Evolutionary conservation across 2,888 invertebrate species (phyloP).

Genomic region (Drosophila vallismaia): DNA sequence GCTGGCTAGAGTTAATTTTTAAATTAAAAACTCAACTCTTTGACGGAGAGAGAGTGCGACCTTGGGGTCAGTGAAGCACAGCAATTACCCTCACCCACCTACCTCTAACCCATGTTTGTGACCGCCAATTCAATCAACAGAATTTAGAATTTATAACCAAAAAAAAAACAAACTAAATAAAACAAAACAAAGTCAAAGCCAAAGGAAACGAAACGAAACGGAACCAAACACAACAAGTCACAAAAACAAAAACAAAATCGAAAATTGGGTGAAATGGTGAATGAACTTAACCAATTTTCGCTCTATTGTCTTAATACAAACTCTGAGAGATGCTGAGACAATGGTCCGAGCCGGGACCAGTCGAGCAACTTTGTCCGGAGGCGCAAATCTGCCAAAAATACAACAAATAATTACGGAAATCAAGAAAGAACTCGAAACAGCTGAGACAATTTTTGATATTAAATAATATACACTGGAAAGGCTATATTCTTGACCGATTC

Average conservation of each 20-base stretch:
- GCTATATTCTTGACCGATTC: too few relatives aligned
- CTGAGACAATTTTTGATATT: slow-evolving; percentile 28
- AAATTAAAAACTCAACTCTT: not conserved
- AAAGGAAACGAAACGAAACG: slow-evolving; percentile 13
- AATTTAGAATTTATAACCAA: not conserved
- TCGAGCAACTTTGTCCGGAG: slow-evolving; percentile 59
- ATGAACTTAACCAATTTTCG: slow-evolving; percentile 51
- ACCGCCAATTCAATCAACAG: not conserved
- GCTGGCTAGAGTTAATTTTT: not conserved
- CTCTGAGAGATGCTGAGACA: slow-evolving; percentile 21
- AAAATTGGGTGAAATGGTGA: slow-evolving; percentile 74
- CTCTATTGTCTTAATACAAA: slow-evolving; percentile 41
- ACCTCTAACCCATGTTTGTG: not conserved
- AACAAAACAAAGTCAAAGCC: slow-evolving; percentile 2
- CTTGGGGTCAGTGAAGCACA: slow-evolving; percentile 8
- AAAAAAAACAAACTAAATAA: not conserved
- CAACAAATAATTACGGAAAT: slow-evolving; percentile 34
- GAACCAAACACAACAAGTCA: slow-evolving; percentile 39
- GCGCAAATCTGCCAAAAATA: slow-evolving; percentile 49
- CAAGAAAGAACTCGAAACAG: slow-evolving; percentile 57
- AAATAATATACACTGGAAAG: not conserved
- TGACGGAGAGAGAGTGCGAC: not conserved
- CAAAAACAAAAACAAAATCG: slow-evolving; percentile 33
- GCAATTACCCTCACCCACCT: not conserved
- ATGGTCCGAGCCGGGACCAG: slow-evolving; percentile 50